Conservation (phyloP, 2,888 invertebrate species). For the Eupithecia vulgata region DNA sequence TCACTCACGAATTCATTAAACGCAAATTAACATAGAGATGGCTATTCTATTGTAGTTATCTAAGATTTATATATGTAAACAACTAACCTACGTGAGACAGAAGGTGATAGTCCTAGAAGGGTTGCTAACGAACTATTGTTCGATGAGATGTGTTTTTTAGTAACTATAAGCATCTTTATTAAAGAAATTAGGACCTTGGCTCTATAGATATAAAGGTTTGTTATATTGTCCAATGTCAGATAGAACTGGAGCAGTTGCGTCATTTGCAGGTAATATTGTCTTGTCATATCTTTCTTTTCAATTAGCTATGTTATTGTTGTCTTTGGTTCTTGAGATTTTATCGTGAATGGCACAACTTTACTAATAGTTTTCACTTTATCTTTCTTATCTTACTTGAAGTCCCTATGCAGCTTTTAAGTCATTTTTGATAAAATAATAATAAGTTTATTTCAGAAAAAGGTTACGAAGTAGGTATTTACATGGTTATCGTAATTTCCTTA, state of each 20-base stretch:
- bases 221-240: background rate
- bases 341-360: background rate
- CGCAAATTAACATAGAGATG: conserved; percentile 81
- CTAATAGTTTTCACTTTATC: conserved; percentile 11
- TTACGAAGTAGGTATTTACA: too few relatives aligned
- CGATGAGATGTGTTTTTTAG: background rate
- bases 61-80: conserved; percentile 81
- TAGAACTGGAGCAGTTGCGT: conserved; percentile 57
- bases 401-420: too few relatives aligned
- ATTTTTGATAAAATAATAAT: too few relatives aligned
- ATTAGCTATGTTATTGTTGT: conserved; percentile 37
- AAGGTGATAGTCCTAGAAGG: conserved; percentile 43
- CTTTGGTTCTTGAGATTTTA: background rate
- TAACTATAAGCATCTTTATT: background rate
- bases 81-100: conserved; percentile 62
- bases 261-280: conserved; percentile 57
- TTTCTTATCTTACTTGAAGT: background rate
- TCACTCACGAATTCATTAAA: conserved; percentile 73
- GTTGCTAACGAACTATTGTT: conserved; percentile 76
- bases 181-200: background rate
- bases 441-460: too few relatives aligned
- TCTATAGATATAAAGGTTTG: background rate
- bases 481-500: too few relatives aligned
- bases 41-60: conserved; percentile 65
- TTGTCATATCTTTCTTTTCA: conserved; percentile 37